phyloP scores from a whole-genome alignment of 2,113 vertebrate genomes.

The Aspiorhynchus laticeps region DNA sequence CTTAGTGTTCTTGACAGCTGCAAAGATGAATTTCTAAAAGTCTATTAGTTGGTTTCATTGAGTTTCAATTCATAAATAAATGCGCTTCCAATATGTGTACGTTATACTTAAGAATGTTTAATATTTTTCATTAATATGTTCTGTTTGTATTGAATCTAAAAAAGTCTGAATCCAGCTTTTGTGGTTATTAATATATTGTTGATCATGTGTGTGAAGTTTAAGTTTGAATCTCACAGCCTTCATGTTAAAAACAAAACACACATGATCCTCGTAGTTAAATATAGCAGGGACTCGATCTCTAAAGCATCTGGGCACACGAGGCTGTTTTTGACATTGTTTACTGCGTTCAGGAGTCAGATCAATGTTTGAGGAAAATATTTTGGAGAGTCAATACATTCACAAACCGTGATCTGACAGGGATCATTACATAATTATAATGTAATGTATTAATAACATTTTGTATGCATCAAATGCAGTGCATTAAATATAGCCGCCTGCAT shows the following conservation, averaged over 20 bases:
- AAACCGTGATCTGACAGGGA: neutral
- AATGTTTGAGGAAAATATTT: neutral
- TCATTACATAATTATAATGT: neutral
- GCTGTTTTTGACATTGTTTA: constrained; percentile 24
- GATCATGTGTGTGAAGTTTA: neutral
- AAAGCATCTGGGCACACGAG: neutral
- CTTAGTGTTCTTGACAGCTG: neutral
- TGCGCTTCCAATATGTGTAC: neutral
- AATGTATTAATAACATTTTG: neutral
- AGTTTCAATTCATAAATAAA: neutral
- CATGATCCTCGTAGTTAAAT: constrained; percentile 29
- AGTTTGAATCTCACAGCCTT: neutral
- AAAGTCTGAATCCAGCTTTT: neutral
- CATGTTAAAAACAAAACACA: constrained; percentile 35
- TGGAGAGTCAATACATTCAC: neutral
- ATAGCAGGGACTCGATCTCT: constrained; percentile 23
- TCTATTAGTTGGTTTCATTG: neutral
- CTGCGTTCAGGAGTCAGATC: neutral
- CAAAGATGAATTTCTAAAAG: neutral
- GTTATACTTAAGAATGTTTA: too few relatives aligned
- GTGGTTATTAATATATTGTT: neutral
- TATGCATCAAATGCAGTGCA: neutral
- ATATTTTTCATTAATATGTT: neutral
- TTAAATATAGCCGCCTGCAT: neutral
- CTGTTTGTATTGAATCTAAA: neutral